Percentiles rank a stretch among this genome's conserved stretches.
Conservation (phyloP, 2,113 vertebrate species). For the Aix galericulata region DNA sequence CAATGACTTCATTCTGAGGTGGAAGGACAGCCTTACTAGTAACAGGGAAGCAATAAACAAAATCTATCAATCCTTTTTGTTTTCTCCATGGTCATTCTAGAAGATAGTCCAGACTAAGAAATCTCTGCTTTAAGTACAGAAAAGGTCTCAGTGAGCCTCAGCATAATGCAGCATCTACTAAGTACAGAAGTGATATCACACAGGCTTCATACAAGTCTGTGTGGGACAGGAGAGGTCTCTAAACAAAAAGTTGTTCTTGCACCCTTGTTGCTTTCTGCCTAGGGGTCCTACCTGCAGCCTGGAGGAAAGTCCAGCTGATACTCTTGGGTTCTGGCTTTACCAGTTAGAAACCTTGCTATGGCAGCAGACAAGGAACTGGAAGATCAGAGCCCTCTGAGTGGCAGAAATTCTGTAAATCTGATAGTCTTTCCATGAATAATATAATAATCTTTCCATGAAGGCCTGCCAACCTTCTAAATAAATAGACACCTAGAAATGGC, state of each 20-base stretch:
- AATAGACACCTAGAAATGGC: neutral
- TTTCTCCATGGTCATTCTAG: neutral
- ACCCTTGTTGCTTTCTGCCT: neutral
- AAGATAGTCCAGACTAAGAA: neutral
- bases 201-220: neutral
- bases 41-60: neutral
- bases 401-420: neutral
- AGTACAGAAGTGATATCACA: neutral
- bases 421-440: neutral
- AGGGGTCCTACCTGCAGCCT: neutral
- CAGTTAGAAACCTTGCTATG: neutral
- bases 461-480: neutral
- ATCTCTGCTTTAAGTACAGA: neutral
- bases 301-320: neutral
- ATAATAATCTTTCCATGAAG: neutral
- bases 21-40: neutral
- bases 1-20: neutral
- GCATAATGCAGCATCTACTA: neutral
- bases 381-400: rapidly evolving
- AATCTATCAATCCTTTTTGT: neutral
- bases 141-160: neutral
- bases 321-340: neutral
- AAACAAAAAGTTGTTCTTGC: neutral
- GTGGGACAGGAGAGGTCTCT: neutral
- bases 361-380: neutral